Conservation (phyloP, 2,888 invertebrate genomes). For the Drosophila yooni region DNA sequence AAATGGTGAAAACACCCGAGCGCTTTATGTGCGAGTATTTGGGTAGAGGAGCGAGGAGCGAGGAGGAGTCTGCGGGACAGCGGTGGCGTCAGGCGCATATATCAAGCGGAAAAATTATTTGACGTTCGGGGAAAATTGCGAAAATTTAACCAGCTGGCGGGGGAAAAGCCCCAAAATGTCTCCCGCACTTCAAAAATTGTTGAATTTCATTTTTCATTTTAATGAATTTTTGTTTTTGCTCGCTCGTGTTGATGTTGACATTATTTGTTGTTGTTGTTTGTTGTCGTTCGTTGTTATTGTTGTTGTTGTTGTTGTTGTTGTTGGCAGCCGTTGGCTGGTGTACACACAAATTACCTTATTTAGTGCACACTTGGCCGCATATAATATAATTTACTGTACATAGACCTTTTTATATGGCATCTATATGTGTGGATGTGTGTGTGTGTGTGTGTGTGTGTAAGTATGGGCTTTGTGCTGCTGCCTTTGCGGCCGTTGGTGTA, state of each 20-base stretch:
- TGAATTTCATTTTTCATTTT: conserved; percentile 82
- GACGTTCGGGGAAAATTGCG: conserved; percentile 62
- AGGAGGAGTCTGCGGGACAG: conserved; percentile 2
- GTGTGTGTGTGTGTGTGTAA: conserved; percentile 27
- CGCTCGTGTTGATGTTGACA: conserved; percentile 40
- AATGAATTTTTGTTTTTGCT: conserved; percentile 75
- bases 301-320: conserved; percentile 40
- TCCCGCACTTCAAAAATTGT: conserved; percentile 71
- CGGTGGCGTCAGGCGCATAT: conserved; percentile 45
- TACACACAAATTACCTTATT: conserved; percentile 83
- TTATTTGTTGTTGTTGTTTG: conserved; percentile 30
- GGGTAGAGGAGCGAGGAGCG: conserved; percentile 9
- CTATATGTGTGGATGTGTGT: conserved; percentile 4
- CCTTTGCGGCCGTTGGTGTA: conserved; percentile 50
- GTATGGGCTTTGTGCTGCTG: conserved; percentile 31
- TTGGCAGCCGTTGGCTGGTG: conserved; percentile 55
- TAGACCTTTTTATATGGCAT: conserved; percentile 67
- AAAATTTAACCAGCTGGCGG: conserved; percentile 52
- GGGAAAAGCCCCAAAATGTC: conserved; percentile 21
- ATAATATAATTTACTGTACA: conserved; percentile 82
- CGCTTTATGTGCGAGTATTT: conserved; percentile 14
- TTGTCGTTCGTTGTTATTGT: conserved; percentile 27
- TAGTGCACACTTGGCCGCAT: conserved; percentile 75
- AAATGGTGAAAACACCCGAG: conserved; percentile 8
- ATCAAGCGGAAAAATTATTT: conserved; percentile 68